A percentile compares a stretch with the other conserved stretches of the same genome.
phyloP scores from a whole-genome alignment of 2,113 vertebrate species.

The Indri indri region DNA sequence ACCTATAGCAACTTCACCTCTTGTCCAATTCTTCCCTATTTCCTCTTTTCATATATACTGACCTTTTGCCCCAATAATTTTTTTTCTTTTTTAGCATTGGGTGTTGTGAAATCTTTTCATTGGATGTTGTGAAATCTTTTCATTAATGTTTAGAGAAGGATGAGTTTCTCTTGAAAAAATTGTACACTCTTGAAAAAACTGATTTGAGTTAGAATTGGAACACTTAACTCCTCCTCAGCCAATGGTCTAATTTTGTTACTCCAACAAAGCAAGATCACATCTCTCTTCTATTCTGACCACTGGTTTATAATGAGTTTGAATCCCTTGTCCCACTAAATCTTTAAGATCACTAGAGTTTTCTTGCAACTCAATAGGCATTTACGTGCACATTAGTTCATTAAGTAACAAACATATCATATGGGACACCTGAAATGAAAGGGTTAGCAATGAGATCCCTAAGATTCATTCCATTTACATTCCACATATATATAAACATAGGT shows the following conservation, averaged over 20 bases:
- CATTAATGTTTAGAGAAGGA: not conserved
- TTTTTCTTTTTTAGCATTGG: conserved; percentile 19
- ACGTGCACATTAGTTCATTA: not conserved
- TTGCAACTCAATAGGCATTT: not conserved
- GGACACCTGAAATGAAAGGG: not conserved
- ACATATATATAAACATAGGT: not conserved
- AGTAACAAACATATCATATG: not conserved
- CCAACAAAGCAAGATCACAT: not conserved
- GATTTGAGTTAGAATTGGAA: not conserved
- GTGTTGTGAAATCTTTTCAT: conserved; percentile 25
- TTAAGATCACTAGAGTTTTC: not conserved
- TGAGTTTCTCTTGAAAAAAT: not conserved
- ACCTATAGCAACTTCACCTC: not conserved
- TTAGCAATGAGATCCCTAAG: not conserved
- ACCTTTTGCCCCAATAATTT: not conserved
- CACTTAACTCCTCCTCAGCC: not conserved
- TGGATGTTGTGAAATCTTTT: conserved; percentile 11
- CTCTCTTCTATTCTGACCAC: not conserved
- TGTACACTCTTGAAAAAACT: not conserved
- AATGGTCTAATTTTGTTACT: not conserved
- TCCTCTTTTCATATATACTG: not conserved
- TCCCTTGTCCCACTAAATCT: not conserved
- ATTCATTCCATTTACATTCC: not conserved
- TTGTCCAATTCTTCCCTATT: not conserved
- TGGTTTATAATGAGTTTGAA: not conserved